Base-by-base conservation (phyloP, 2,888 invertebrate species). In the Bellardia bayeri region DNA sequence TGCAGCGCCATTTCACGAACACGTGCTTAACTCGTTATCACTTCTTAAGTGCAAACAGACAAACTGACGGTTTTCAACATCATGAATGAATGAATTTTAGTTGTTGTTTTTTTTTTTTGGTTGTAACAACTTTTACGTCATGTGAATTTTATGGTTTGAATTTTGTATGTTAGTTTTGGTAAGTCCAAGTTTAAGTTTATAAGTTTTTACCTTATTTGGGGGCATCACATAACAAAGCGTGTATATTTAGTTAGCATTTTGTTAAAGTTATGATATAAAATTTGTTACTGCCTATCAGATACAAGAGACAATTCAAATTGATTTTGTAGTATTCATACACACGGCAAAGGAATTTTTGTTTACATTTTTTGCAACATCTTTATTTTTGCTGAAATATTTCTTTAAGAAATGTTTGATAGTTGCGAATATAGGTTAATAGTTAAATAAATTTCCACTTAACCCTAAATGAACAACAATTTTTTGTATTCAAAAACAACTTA, bases 1-100 rank as follows among this genome's bases (percentile, higher is more conserved):
- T 69, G 11, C 13, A 74, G 56, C 5, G 33, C 45, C 49, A 61
- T 40, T 72, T 56, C 51, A 30, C 51, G 8, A 68, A 56, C 82
- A 76, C 82, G 78, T 86, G 82, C 72, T 82, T 68, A 8, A 37
- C 51, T 61, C 11, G 45, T 78, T 86, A 78, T 58, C 81, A 78
- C 76, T 56, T 72, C 40, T 76, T 76, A 72, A 49, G 81, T 76
- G 80, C 71, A 58, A 49, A 49, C 74, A 58, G 51, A 51, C 78
- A 37, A 6, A 37, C 37, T 37, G 37, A 37, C 3, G 42, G 51
- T 72, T 78, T 69, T 56, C 49, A 66, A 72, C 64, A 81, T 71
- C 56, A 58, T 66, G 64, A 64, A 74, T 49, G 11, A 68, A 40
- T 61, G 33, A 63, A 23, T 14, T 69, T 49, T 1, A 33, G 2